phyloP scores from a whole-genome alignment of 2,113 vertebrate genomes.

The Eubucco bourcierii region DNA sequence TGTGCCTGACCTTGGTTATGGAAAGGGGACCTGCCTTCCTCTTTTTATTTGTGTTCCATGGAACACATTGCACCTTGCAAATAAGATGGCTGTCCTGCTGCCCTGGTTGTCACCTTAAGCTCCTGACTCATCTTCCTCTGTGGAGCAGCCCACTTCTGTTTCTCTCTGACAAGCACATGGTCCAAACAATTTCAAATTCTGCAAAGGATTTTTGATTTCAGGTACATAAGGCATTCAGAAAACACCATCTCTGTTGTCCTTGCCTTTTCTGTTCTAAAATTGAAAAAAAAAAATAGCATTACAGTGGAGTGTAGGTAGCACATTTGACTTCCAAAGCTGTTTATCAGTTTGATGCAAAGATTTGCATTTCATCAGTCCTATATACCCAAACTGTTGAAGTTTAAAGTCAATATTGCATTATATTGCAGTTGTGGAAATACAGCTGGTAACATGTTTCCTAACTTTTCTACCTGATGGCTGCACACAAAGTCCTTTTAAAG shows the following conservation, averaged over 20 bases:
- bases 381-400: not conserved
- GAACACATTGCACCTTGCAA: not conserved
- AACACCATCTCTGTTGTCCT: not conserved
- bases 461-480: not conserved
- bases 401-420: not conserved
- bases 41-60: not conserved
- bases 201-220: not conserved
- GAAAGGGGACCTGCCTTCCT: not conserved
- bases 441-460: not conserved
- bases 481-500: not conserved
- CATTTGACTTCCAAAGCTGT: not conserved
- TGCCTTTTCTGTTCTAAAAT: not conserved
- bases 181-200: not conserved
- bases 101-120: not conserved
- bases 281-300: not conserved
- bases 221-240: not conserved
- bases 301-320: not conserved
- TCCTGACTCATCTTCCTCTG: not conserved
- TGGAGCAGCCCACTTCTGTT: not conserved
- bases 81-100: not conserved
- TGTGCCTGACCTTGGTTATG: not conserved
- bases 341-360: not conserved
- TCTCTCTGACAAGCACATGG: not conserved
- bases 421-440: not conserved
- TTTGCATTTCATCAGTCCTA: not conserved